Evolutionary conservation across 2,113 vertebrate genomes (phyloP).

Genomic region (Smithornis capensis): DNA sequence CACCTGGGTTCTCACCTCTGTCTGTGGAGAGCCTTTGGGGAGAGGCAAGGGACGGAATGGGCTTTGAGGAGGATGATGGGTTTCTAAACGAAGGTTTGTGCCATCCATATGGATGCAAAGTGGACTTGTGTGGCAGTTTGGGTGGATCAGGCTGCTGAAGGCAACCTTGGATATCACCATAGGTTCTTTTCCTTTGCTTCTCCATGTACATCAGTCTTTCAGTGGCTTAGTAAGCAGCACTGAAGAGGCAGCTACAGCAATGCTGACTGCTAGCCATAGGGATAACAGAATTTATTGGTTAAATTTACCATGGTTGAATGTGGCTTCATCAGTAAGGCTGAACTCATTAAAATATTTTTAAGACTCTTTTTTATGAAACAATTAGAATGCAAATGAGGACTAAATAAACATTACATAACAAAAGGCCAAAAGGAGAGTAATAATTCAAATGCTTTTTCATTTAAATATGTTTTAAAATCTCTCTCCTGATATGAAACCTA

Average conservation of each 20-base stretch:
- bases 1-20: fast-evolving
- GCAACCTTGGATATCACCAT: neutral
- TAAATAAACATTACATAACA: neutral
- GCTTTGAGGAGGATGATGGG: neutral
- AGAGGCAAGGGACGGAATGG: too few species aligned
- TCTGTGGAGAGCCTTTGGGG: neutral
- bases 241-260: neutral
- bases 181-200: neutral
- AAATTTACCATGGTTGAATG: neutral
- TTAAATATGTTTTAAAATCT: neutral
- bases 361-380: neutral
- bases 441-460: neutral
- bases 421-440: neutral
- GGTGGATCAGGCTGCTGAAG: neutral
- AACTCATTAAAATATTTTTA: neutral
- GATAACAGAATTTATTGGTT: neutral
- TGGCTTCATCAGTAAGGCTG: neutral
- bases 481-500: neutral
- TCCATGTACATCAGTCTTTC: neutral
- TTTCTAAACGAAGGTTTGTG: neutral
- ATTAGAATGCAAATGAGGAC: neutral
- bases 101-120: neutral
- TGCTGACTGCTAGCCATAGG: neutral
- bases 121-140: neutral
- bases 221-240: neutral